phyloP scores from a whole-genome alignment of 2,113 vertebrate genomes.

The Atrichornis clamosus region DNA sequence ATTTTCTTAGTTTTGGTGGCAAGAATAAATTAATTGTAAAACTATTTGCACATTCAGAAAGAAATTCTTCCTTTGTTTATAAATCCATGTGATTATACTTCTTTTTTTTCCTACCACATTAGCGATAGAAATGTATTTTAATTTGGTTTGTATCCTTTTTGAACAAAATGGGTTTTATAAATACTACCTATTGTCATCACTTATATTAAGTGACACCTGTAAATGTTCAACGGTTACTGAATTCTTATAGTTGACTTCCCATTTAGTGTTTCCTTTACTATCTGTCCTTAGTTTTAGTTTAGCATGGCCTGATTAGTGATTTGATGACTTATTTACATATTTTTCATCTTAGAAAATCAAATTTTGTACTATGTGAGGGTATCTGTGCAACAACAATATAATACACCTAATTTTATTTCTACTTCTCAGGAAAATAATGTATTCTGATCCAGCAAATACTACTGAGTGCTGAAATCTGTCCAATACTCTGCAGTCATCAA shows the following conservation, averaged over 20 bases:
- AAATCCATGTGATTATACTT: not conserved
- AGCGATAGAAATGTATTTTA: not conserved
- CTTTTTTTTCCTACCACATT: not conserved
- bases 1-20: not conserved
- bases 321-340: not conserved
- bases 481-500: not conserved
- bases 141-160: not conserved
- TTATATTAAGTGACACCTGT: not conserved
- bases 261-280: not conserved
- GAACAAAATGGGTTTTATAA: not conserved
- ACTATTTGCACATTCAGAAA: not conserved
- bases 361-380: not conserved
- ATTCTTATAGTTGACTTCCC: not conserved
- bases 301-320: not conserved
- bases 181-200: fast-evolving
- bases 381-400: not conserved
- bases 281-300: not conserved
- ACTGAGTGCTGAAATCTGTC: not conserved
- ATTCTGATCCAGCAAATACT: not conserved
- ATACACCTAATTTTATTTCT: not conserved
- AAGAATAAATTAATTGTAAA: not conserved
- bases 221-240: not conserved
- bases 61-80: not conserved
- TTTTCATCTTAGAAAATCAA: not conserved
- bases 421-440: not conserved